Percentiles rank a stretch among this genome's conserved stretches.
phyloP scores from a whole-genome alignment of 2,113 vertebrate species.

The Motacilla tschutschensis region DNA sequence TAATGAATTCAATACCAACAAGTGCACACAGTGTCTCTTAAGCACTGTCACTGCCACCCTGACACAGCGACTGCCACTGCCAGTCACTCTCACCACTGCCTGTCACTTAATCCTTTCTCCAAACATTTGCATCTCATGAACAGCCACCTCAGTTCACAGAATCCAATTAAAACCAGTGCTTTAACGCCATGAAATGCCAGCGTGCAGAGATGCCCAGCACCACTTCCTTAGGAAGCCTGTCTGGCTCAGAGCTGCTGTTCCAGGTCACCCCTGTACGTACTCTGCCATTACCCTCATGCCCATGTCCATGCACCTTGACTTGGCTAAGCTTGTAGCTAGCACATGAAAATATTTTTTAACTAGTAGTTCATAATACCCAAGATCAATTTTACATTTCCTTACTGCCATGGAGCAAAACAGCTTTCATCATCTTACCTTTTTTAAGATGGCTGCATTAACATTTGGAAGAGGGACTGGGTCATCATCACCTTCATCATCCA shows the following conservation, averaged over 20 bases:
- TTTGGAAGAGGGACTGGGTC: conserved; percentile 97
- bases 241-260: not conserved
- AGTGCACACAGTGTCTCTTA: too few species aligned
- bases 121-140: not conserved
- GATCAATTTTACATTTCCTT: not conserved
- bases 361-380: not conserved
- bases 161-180: not conserved
- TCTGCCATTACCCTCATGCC: not conserved
- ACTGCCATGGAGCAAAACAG: not conserved
- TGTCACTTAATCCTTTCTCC: not conserved
- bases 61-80: not conserved
- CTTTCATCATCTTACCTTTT: conserved; percentile 83
- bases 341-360: not conserved
- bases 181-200: not conserved
- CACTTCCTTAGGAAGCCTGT: not conserved
- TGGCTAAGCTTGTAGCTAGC: not conserved
- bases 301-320: fast-evolving
- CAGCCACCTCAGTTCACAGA: not conserved
- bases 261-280: not conserved
- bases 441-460: conserved; percentile 96
- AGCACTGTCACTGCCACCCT: not conserved
- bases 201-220: not conserved
- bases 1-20: not conserved
- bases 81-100: not conserved
- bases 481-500: conserved; percentile 99